A percentile compares a stretch with the other conserved stretches of the same genome.
Conservation (phyloP, 2,797 vertebrate genomes). For the Anableps anableps region DNA sequence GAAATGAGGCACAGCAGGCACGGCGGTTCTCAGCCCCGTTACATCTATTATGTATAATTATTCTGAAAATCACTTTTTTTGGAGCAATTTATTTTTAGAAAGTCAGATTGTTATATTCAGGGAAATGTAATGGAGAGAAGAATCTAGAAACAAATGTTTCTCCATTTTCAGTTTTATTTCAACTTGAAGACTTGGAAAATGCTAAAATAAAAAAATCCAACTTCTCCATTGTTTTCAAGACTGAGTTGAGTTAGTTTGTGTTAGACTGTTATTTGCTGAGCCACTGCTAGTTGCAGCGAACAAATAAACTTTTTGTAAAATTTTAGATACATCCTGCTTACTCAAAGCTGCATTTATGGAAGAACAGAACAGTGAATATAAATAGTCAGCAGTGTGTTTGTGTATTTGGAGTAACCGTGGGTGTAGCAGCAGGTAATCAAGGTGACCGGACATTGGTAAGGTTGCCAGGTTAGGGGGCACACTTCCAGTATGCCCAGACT, state of each 20-base stretch:
- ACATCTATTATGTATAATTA: neutral
- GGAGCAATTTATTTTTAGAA: neutral
- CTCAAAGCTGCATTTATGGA: too few species aligned
- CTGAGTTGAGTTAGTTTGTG: neutral
- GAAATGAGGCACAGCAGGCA: neutral
- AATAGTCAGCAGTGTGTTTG: slow-evolving; percentile 15
- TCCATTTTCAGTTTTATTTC: neutral
- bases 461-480: slow-evolving; percentile 63
- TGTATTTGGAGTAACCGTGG: slow-evolving; percentile 28
- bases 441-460: slow-evolving; percentile 61
- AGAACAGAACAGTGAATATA: neutral
- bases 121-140: neutral
- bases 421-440: slow-evolving; percentile 63
- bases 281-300: neutral
- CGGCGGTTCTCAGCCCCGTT: neutral
- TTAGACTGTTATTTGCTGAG: neutral
- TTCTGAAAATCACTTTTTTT: neutral
- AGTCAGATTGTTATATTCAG: neutral
- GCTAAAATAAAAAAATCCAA: too few species aligned
- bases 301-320: neutral
- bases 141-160: neutral
- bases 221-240: neutral
- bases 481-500: slow-evolving; percentile 41
- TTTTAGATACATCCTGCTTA: neutral
- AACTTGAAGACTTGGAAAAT: neutral